Evolutionary conservation across 1,140 invertebrate species (phyloP).

Genomic region (Aphelenchoides besseyi): DNA sequence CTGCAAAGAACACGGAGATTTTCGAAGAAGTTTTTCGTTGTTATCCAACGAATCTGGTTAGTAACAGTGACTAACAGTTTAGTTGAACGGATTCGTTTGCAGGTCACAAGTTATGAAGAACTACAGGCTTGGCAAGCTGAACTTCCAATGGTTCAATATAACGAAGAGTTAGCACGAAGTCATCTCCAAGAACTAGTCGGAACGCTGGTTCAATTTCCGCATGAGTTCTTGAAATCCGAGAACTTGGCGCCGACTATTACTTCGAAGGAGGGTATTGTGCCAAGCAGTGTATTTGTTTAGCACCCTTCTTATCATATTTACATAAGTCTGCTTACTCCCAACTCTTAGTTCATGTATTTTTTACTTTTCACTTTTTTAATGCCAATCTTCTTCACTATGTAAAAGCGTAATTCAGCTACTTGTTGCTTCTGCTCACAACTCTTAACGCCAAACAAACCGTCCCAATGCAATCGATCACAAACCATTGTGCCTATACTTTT

Average conservation of each 20-base stretch:
- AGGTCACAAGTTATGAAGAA: conserved; percentile 55
- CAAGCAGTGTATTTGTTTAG: conserved; percentile 51
- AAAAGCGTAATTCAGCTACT: too few relatives aligned
- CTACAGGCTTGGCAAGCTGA: conserved; percentile 52
- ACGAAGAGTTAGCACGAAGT: conserved; percentile 45
- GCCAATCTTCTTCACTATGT: too few relatives aligned
- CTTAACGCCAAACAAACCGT: too few relatives aligned
- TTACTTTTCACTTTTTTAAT: too few relatives aligned
- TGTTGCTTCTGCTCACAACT: too few relatives aligned
- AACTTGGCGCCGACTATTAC: conserved; percentile 54
- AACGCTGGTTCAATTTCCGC: conserved; percentile 56
- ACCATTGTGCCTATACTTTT: too few relatives aligned
- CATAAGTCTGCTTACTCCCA: conserved; percentile 39
- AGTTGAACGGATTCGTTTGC: too few relatives aligned
- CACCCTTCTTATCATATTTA: too few relatives aligned
- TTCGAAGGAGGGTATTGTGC: conserved; percentile 59
- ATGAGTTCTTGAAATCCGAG: conserved; percentile 52
- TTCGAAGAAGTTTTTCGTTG: conserved; percentile 62
- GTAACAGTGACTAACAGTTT: too few relatives aligned
- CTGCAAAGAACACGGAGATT: conserved; percentile 58
- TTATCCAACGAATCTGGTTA: conserved; percentile 59
- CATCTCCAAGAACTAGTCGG: conserved; percentile 45
- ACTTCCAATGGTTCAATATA: conserved; percentile 47
- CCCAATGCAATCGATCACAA: too few relatives aligned
- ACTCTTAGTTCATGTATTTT: too few relatives aligned